A percentile compares a stretch with the other conserved stretches of the same genome.
Conservation (phyloP, 2,113 vertebrate species). For the Clarias batrachus region DNA sequence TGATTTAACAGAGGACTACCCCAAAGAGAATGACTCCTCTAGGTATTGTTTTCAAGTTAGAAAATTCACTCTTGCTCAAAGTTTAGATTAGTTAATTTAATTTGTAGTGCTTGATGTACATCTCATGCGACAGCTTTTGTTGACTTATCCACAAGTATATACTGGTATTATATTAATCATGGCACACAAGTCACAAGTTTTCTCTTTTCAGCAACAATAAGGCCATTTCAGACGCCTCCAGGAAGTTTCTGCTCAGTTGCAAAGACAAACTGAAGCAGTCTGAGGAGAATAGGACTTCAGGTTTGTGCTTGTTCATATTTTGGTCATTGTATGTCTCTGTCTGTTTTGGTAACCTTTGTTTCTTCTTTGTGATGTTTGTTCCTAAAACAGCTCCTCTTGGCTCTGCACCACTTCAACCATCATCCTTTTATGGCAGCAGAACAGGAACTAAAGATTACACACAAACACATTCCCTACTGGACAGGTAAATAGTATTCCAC, state of each 20-base stretch:
- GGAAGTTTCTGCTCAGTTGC: slow-evolving; percentile 86
- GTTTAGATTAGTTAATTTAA: neutral
- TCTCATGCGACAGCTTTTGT: neutral
- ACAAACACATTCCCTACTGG: slow-evolving; percentile 78
- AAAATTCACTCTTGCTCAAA: neutral
- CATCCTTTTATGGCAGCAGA: slow-evolving; percentile 89
- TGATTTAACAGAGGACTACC: slow-evolving; percentile 92
- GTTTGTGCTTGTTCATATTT: slow-evolving; percentile 62
- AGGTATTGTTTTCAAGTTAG: slow-evolving; percentile 70
- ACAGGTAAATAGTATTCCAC: slow-evolving; percentile 78
- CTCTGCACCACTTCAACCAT: slow-evolving; percentile 85
- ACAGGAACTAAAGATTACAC: slow-evolving; percentile 84
- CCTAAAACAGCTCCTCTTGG: slow-evolving; percentile 71
- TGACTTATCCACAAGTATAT: neutral
- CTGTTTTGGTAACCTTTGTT: neutral
- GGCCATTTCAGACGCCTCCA: slow-evolving; percentile 81
- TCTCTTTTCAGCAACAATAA: slow-evolving; percentile 87
- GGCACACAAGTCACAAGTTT: neutral
- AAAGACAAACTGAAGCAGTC: slow-evolving; percentile 91
- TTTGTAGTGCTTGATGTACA: neutral
- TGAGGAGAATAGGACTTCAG: slow-evolving; percentile 86
- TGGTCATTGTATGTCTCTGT: neutral
- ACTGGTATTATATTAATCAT: neutral
- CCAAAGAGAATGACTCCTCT: slow-evolving; percentile 98
- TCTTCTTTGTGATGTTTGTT: neutral